Evolutionary conservation across 2,888 invertebrate species (phyloP).

Genomic region (Timandra comae): DNA sequence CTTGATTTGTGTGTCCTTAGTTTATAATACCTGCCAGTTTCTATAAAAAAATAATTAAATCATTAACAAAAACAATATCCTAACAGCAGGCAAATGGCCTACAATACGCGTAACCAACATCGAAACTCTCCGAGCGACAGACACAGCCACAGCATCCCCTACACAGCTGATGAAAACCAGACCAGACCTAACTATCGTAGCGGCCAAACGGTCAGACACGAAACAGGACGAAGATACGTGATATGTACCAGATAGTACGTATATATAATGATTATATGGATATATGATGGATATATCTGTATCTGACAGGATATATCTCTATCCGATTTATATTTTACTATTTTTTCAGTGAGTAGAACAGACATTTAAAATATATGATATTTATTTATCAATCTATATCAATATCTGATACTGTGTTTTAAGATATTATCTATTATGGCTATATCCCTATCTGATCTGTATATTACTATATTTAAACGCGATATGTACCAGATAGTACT

Average conservation of each 20-base stretch:
- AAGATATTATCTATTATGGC: too few relatives aligned
- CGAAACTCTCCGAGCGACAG: slow-evolving; percentile 43
- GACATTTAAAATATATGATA: neutral
- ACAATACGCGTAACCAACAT: slow-evolving; percentile 61
- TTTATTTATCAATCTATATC: neutral
- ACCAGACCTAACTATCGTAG: slow-evolving; percentile 66
- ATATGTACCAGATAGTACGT: slow-evolving; percentile 11
- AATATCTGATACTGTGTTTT: too few relatives aligned
- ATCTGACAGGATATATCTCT: slow-evolving; percentile 13
- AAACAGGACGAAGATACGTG: slow-evolving; percentile 32
- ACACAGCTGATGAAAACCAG: slow-evolving; percentile 58
- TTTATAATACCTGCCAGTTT: too few relatives aligned
- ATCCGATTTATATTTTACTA: neutral
- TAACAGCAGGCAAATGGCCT: slow-evolving; percentile 54
- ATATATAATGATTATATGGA: slow-evolving; percentile 8
- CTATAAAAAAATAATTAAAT: too few relatives aligned
- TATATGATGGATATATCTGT: slow-evolving; percentile 31
- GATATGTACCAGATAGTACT: too few relatives aligned
- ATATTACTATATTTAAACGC: too few relatives aligned
- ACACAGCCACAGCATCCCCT: slow-evolving; percentile 37
- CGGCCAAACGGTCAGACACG: slow-evolving; percentile 35
- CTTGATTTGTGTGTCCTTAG: too few relatives aligned
- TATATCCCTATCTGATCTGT: too few relatives aligned
- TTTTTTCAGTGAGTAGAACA: neutral
- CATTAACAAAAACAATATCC: too few relatives aligned